These are phyloP conservation scores for Drosophila stalkeri DNA, from an alignment of 2,888 invertebrate species.

Conservation along the genomic window DNA sequence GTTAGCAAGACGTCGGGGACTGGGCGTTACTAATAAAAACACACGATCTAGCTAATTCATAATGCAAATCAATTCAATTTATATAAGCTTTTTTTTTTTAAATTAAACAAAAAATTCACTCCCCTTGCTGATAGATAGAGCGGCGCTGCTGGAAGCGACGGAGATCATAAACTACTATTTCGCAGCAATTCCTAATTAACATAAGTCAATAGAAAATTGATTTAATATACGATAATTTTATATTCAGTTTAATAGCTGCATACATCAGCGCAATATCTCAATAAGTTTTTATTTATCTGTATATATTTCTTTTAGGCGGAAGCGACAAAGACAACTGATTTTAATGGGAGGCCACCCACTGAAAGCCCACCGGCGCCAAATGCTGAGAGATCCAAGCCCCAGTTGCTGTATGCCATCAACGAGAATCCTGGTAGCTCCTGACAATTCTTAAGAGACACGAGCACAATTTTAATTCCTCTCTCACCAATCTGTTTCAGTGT, in stretches of 20 bases:
- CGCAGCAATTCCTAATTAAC: constrained; percentile 45
- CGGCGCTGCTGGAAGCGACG: background rate
- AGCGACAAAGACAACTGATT: constrained; percentile 38
- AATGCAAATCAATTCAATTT: constrained; percentile 61
- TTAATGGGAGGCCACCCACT: constrained; percentile 8
- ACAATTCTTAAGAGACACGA: background rate
- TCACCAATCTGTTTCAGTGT: constrained; percentile 76
- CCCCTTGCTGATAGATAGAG: background rate
- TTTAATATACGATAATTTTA: constrained; percentile 41
- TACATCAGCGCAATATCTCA: constrained; percentile 25
- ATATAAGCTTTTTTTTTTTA: constrained; percentile 26
- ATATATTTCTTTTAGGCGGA: constrained; percentile 35
- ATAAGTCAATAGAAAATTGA: constrained; percentile 60
- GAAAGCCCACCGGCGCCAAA: background rate
- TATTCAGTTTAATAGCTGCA: constrained; percentile 12
- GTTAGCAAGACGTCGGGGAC: background rate
- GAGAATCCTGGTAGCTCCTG: constrained; percentile 87
- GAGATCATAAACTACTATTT: constrained; percentile 3
- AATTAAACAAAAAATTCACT: constrained; percentile 29
- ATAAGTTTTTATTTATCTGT: background rate
- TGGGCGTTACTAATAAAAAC: constrained; percentile 20
- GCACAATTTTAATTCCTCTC: background rate
- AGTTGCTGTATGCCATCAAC: constrained; percentile 89
- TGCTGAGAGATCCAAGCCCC: constrained; percentile 77
- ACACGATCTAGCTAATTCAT: constrained; percentile 19